Evolutionary conservation across 2,113 vertebrate genomes (phyloP).

Genomic region (Neopipo cinnamomea): DNA sequence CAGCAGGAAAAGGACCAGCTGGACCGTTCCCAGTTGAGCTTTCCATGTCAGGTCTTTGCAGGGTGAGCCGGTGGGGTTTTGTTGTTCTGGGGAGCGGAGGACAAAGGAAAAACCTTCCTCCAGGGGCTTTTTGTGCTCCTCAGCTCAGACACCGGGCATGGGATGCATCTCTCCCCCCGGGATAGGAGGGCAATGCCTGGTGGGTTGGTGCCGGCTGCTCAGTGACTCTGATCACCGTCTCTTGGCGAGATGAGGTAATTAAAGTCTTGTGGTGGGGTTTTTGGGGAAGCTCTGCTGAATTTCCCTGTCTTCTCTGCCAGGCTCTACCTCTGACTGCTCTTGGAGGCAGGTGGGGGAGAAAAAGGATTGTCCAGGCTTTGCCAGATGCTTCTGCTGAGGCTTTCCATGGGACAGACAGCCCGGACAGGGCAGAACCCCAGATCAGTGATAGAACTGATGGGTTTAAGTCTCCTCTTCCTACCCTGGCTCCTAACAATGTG

Average conservation of each 20-base stretch:
- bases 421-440: background rate
- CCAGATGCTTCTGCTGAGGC: background rate
- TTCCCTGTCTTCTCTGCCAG: fast-evolving
- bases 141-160: fast-evolving
- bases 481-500: background rate
- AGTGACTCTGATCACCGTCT: background rate
- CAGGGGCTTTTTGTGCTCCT: background rate
- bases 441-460: background rate
- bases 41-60: background rate
- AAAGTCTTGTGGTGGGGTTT: background rate
- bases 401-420: background rate
- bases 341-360: background rate
- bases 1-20: background rate
- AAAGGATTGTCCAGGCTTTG: background rate
- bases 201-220: background rate
- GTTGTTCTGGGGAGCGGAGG: background rate
- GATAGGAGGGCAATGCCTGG: fast-evolving
- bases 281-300: background rate
- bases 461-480: background rate
- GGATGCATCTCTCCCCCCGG: fast-evolving
- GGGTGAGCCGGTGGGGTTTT: background rate
- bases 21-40: background rate
- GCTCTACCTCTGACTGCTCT: background rate
- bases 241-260: background rate
- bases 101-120: background rate